Conservation (phyloP, 1,140 invertebrate species). For the Drosophila ohnishii region DNA sequence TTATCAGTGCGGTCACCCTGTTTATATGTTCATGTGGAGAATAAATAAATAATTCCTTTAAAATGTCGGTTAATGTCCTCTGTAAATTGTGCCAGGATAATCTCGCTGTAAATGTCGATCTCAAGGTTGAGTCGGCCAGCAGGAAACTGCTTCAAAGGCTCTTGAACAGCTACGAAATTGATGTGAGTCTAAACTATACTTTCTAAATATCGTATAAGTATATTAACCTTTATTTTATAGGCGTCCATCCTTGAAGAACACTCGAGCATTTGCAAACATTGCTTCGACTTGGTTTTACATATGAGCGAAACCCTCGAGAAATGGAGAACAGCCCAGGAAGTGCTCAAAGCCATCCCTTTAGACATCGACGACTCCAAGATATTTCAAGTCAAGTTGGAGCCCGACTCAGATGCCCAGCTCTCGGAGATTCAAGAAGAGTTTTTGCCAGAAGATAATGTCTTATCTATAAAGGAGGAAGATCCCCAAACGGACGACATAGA, state of each 20-base stretch:
- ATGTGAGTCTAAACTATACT: not conserved
- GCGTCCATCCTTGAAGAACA: not conserved
- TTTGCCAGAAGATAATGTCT: no score
- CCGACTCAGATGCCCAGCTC: not conserved
- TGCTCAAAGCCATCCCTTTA: not conserved
- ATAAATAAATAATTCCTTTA: not conserved
- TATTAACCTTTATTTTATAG: not conserved
- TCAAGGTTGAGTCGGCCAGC: conserved; percentile 6
- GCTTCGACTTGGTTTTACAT: not conserved
- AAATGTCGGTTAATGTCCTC: conserved; percentile 2
- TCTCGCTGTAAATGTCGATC: not conserved
- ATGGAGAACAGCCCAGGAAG: conserved; percentile 12
- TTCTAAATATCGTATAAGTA: not conserved
- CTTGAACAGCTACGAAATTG: conserved; percentile 29
- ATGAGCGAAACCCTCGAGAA: conserved; percentile 7
- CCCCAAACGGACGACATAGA: not conserved
- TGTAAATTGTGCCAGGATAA: conserved; percentile 29
- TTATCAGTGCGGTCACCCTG: not conserved
- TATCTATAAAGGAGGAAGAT: not conserved
- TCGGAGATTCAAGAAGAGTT: not conserved
- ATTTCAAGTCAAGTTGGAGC: conserved; percentile 15
- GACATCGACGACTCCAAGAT: conserved; percentile 24
- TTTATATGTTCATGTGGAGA: not conserved
- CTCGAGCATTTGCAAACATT: conserved; percentile 4
- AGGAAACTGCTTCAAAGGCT: conserved; percentile 15